Evolutionary conservation across 1,140 invertebrate species (phyloP).

Genomic region (Caenorhabditis brenneri): DNA sequence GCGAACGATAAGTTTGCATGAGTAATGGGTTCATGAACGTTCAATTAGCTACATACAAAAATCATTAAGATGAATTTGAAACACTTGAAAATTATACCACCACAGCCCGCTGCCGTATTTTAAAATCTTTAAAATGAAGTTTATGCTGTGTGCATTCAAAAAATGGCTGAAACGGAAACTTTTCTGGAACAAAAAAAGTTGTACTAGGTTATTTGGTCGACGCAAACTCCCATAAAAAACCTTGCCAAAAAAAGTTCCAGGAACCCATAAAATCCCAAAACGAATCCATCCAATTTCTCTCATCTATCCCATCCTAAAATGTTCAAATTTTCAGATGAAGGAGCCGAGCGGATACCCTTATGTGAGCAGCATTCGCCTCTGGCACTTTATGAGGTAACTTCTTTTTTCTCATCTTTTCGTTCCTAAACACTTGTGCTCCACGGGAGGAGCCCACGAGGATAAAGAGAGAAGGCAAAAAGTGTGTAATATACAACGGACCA

Average conservation of each 20-base stretch:
- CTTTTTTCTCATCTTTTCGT: not conserved
- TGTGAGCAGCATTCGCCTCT: constrained; percentile 58
- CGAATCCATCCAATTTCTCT: not conserved
- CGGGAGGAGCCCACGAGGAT: not conserved
- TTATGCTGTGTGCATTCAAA: too few species aligned
- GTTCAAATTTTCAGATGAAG: constrained; percentile 48
- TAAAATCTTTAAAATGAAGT: too few species aligned
- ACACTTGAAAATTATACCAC: too few species aligned
- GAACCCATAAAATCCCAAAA: not conserved
- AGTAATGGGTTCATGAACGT: too few species aligned
- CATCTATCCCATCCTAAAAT: not conserved
- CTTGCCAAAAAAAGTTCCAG: not conserved
- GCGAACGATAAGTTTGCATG: too few species aligned
- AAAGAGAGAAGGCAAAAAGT: not conserved
- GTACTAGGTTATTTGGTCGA: too few species aligned
- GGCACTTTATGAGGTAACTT: constrained; percentile 55
- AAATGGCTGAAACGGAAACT: too few species aligned
- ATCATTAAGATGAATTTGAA: too few species aligned
- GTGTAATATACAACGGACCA: not conserved
- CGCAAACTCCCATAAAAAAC: too few species aligned
- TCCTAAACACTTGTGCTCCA: constrained; percentile 19
- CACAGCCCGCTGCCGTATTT: too few species aligned
- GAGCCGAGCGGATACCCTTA: constrained; percentile 50
- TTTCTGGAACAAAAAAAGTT: too few species aligned
- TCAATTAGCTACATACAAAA: too few species aligned